phyloP scores from a whole-genome alignment of 2,888 invertebrate genomes.

The Embidobia sp. region DNA sequence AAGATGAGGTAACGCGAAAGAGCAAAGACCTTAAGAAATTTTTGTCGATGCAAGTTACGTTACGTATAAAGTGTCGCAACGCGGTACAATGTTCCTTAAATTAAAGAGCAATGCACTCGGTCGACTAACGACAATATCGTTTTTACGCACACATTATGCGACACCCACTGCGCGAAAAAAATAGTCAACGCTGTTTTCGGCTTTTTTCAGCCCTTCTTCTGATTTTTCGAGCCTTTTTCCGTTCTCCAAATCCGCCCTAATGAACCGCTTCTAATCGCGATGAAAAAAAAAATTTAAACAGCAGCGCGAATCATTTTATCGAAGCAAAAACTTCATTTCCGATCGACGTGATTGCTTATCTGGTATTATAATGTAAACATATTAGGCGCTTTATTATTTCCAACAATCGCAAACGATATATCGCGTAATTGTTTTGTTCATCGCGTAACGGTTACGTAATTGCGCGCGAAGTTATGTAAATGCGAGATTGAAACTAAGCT shows the following conservation, averaged over 20 bases:
- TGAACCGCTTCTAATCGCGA: no score
- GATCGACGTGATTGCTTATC: constrained; percentile 38
- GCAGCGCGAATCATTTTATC: no score
- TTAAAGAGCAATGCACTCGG: constrained; percentile 43
- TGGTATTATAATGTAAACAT: constrained; percentile 22
- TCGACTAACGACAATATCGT: no score
- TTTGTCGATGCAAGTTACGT: constrained; percentile 62
- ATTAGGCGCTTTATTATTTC: constrained; percentile 39
- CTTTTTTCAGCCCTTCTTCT: no score
- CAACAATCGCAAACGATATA: constrained; percentile 32
- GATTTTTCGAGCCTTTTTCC: no score
- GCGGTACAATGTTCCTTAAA: constrained; percentile 51
- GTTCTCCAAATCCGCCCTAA: no score
- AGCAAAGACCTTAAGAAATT: constrained; percentile 64
- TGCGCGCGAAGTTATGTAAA: constrained; percentile 59
- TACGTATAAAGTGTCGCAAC: constrained; percentile 65
- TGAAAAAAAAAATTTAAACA: no score
- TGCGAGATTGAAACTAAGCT: constrained; percentile 39
- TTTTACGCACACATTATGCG: no score
- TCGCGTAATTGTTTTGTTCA: constrained; percentile 61
- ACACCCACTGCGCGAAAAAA: no score
- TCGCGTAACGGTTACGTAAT: constrained; percentile 52
- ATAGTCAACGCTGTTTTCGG: no score
- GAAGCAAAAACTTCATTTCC: background rate
- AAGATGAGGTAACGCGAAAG: constrained; percentile 61